Conservation (phyloP, 92 coral and sea anemone species). For the Plumapathes pennacea region DNA sequence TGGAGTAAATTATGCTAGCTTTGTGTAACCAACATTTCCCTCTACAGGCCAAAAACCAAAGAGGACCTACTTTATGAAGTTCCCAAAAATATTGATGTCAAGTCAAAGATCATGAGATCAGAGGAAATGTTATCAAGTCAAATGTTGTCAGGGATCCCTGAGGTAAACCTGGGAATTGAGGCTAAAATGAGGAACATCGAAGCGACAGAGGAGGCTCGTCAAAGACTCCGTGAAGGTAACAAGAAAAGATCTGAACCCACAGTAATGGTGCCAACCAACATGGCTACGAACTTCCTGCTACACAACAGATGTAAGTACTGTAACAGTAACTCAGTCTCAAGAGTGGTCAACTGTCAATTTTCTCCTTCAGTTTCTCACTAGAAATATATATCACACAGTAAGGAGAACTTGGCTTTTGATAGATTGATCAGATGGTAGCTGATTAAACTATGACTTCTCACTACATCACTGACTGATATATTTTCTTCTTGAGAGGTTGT, state of each 20-base stretch:
- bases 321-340: background rate
- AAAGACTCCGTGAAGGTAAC: constrained; percentile 73
- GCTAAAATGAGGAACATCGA: constrained; percentile 97
- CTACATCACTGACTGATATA: too few relatives aligned
- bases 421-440: too few relatives aligned
- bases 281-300: constrained; percentile 95
- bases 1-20: too few relatives aligned
- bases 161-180: constrained; percentile 93
- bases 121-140: constrained; percentile 99
- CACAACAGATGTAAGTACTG: constrained; percentile 99
- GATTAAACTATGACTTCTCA: too few relatives aligned
- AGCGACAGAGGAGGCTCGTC: constrained; percentile 97
- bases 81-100: constrained; percentile 87
- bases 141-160: constrained; percentile 99
- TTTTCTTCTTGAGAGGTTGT: too few relatives aligned
- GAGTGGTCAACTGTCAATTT: background rate
- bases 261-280: constrained; percentile 95
- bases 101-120: constrained; percentile 88
- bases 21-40: background rate
- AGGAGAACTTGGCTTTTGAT: too few relatives aligned
- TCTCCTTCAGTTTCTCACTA: too few relatives aligned
- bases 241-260: constrained; percentile 85
- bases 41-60: constrained; percentile 71
- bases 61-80: constrained; percentile 86
- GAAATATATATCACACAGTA: too few relatives aligned